These are phyloP conservation scores for Parnassius smintheus DNA, from an alignment of 2,888 invertebrate species.

Conservation along the genomic window DNA sequence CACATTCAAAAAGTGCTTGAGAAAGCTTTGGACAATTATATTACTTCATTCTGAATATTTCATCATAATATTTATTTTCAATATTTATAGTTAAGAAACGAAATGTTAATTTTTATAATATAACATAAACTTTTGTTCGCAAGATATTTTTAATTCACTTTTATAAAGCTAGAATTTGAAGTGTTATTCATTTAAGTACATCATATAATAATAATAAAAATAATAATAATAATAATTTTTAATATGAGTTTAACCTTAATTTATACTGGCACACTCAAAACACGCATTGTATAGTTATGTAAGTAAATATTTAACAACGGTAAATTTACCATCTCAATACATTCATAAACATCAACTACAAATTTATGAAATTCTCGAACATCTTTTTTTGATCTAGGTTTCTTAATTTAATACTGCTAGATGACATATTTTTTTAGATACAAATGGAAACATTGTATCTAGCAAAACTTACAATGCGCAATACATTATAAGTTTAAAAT, in stretches of 20 bases:
- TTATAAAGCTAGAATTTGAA: constrained; percentile 42
- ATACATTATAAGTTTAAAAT: constrained; percentile 56
- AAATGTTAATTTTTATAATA: constrained; percentile 6
- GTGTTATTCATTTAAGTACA: constrained; percentile 41
- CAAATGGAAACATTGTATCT: constrained; percentile 58
- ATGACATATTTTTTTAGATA: constrained; percentile 45
- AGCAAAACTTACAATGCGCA: constrained; percentile 61
- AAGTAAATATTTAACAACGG: constrained; percentile 71
- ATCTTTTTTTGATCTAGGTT: constrained; percentile 49
- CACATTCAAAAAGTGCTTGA: constrained; percentile 15
- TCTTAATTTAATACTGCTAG: constrained; percentile 40
- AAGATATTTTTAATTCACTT: constrained; percentile 33
- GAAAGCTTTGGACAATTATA: constrained; percentile 20
- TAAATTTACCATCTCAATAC: constrained; percentile 62
- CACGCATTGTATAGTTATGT: constrained; percentile 52
- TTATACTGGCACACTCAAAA: constrained; percentile 54
- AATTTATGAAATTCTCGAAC: constrained; percentile 42
- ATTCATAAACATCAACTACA: constrained; percentile 51
- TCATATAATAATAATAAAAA: too few relatives aligned
- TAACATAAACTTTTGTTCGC: constrained; percentile 1
- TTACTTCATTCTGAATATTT: constrained; percentile 35
- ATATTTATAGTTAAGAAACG: constrained; percentile 25
- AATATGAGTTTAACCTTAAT: constrained; percentile 52
- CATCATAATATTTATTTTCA: constrained; percentile 9
- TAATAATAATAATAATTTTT: constrained; percentile 42